phyloP scores from a whole-genome alignment of 2,113 vertebrate genomes.

The Tachuris rubrigastra region DNA sequence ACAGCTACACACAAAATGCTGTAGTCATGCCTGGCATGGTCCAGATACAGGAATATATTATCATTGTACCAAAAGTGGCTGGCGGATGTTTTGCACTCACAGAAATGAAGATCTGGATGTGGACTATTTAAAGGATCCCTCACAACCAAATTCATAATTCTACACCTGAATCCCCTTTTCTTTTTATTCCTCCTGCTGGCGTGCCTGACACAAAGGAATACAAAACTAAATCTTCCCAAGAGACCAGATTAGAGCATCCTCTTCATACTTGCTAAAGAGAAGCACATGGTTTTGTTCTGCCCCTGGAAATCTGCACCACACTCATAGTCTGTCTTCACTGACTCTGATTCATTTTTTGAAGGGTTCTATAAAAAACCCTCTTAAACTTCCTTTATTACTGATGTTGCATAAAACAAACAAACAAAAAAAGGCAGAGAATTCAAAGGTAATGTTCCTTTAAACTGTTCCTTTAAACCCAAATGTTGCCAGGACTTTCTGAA shows the following conservation, averaged over 20 bases:
- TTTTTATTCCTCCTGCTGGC: background rate
- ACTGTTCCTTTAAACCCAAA: background rate
- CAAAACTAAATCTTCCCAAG: background rate
- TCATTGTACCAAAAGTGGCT: background rate
- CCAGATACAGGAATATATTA: background rate
- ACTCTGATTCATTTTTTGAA: background rate
- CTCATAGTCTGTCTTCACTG: background rate
- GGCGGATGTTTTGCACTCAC: background rate
- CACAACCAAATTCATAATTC: background rate
- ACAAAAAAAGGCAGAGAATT: background rate
- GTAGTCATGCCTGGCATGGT: background rate
- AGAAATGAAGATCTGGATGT: background rate
- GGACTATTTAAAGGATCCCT: background rate
- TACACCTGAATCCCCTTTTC: background rate
- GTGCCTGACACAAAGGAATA: background rate
- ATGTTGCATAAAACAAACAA: background rate
- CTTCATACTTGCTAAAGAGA: background rate
- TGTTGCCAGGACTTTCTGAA: background rate
- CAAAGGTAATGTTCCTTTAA: background rate
- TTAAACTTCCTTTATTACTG: background rate
- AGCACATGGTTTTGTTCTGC: background rate
- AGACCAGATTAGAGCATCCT: background rate
- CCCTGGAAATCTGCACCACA: background rate
- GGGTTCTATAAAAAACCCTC: background rate
- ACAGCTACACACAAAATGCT: background rate